These are phyloP conservation scores for Candoia aspera DNA, from an alignment of 2,113 vertebrate species.

Conservation along the genomic window DNA sequence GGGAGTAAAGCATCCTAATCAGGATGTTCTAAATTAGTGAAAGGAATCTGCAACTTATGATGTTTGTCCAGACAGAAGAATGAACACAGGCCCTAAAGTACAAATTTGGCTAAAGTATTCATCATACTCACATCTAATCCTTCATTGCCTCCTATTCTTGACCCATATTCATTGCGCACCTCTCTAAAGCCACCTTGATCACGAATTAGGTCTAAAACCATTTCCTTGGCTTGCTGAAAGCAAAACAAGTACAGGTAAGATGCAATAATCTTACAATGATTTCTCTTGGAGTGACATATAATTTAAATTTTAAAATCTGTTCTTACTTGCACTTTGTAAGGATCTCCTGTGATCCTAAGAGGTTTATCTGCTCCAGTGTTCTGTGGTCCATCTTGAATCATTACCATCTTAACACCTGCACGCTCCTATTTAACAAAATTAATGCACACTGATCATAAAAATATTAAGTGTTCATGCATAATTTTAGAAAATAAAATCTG, in stretches of 20 bases:
- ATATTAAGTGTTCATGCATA: not conserved
- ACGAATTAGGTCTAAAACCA: constrained; percentile 98
- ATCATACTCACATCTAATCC: constrained; percentile 89
- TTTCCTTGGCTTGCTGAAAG: constrained; percentile 97
- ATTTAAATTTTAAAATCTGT: not conserved
- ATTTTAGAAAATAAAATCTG: not conserved
- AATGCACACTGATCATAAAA: constrained; percentile 35
- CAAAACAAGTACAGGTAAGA: constrained; percentile 35
- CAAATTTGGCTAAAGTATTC: constrained; percentile 60
- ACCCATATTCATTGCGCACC: constrained; percentile 95
- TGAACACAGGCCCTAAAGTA: constrained; percentile 50
- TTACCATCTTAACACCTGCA: constrained; percentile 98
- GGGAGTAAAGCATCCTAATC: not conserved
- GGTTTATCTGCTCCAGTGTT: constrained; percentile 98
- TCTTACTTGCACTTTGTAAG: constrained; percentile 96
- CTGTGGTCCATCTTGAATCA: constrained; percentile 98
- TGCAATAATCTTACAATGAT: not conserved
- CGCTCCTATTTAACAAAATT: constrained; percentile 80
- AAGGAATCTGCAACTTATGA: not conserved
- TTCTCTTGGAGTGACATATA: not conserved
- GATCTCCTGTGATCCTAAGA: constrained; percentile 96
- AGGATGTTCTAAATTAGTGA: not conserved
- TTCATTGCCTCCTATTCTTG: constrained; percentile 89
- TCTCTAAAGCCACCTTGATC: constrained; percentile 98
- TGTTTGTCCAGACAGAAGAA: not conserved